These are phyloP conservation scores for Acronicta leporina DNA, from an alignment of 2,888 invertebrate genomes.

Conservation along the genomic window DNA sequence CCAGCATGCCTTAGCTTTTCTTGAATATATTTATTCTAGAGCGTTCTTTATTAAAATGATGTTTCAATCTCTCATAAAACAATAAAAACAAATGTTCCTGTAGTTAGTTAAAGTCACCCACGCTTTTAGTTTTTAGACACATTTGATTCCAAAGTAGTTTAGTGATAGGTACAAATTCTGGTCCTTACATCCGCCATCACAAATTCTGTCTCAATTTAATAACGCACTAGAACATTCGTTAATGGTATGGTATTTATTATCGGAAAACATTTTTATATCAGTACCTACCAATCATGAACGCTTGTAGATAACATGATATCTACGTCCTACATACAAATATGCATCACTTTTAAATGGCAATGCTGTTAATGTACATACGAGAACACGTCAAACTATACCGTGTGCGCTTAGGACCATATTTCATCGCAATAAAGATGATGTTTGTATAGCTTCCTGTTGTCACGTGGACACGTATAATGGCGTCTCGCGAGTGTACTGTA, in stretches of 20 bases:
- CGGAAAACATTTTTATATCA: constrained; percentile 34
- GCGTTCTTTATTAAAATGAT: too few relatives aligned
- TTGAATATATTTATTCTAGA: too few relatives aligned
- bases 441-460: too few relatives aligned
- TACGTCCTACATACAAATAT: constrained; percentile 40
- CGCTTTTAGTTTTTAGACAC: too few relatives aligned
- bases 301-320: constrained; percentile 30
- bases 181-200: not conserved
- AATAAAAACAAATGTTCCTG: too few relatives aligned
- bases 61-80: too few relatives aligned
- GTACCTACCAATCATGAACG: constrained; percentile 29
- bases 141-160: not conserved
- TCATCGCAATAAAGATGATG: too few relatives aligned
- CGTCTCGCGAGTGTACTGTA: constrained; percentile 7
- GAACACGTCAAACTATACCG: too few relatives aligned
- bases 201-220: not conserved
- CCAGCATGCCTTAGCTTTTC: too few relatives aligned
- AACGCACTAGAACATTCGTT: not conserved
- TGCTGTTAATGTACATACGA: constrained; percentile 1
- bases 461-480: constrained; percentile 5
- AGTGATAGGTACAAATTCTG: not conserved
- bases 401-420: too few relatives aligned
- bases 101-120: too few relatives aligned
- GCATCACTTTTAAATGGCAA: constrained; percentile 14
- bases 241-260: constrained; percentile 9